phyloP scores from a whole-genome alignment of 2,888 invertebrate species.

The Scrobipalpa costella region DNA sequence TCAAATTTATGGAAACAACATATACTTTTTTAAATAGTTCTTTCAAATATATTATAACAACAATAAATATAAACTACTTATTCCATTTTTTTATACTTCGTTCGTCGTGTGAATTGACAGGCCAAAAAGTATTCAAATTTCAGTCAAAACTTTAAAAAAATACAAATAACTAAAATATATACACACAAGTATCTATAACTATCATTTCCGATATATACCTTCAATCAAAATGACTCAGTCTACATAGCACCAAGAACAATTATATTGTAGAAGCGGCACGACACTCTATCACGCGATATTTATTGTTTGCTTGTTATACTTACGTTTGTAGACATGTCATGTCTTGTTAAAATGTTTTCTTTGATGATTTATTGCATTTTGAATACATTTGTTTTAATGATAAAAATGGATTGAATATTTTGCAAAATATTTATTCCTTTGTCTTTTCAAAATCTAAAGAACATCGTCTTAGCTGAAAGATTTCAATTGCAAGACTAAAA shows the following conservation, averaged over 20 bases:
- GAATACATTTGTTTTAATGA: too few species aligned
- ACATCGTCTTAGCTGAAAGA: too few species aligned
- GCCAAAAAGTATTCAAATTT: neutral
- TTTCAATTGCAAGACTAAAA: too few species aligned
- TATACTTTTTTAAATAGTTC: too few species aligned
- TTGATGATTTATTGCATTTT: neutral
- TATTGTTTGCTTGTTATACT: neutral
- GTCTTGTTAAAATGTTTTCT: neutral
- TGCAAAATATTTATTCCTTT: too few species aligned
- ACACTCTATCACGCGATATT: neutral
- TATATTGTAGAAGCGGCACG: constrained; percentile 9
- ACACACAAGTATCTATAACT: neutral
- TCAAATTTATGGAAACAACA: too few species aligned
- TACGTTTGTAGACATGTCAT: neutral
- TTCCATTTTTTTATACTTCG: too few species aligned
- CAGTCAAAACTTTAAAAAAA: neutral
- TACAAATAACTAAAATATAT: neutral
- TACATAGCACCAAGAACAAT: neutral
- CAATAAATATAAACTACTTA: too few species aligned
- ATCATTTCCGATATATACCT: neutral
- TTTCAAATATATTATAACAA: too few species aligned
- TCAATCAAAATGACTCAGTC: neutral
- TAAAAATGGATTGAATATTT: too few species aligned
- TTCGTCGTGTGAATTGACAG: too few species aligned
- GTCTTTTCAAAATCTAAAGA: too few species aligned